Base-by-base conservation (phyloP, 2,888 invertebrate genomes). In the Griposia aprilina region DNA sequence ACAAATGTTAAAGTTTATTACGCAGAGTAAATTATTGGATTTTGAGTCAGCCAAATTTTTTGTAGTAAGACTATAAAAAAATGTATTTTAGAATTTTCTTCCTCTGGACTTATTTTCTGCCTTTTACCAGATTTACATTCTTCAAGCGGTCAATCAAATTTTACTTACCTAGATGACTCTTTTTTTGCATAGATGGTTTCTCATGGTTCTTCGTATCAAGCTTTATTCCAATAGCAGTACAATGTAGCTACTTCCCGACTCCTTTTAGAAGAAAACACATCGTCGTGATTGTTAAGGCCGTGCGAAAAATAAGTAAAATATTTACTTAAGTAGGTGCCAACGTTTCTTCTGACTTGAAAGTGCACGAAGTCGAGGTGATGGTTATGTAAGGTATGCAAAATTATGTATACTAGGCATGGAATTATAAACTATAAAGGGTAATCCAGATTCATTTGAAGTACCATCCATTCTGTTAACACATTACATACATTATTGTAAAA, bases 1-100 rank as follows among this genome's bases (percentile, higher is more conserved):
- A 68, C 71, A 84, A 75, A 74, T 67, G 30, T 71, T 71, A 50
- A 69, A 76, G 60, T 75, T 82, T 72, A 65, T 67, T n/a, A 45
- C 50, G 30, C 17, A 17, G 7, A 30, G 50, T 60, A 55, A 63
- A 62, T 65, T 50, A 30, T 15, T 59, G 20, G 2, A n/a, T 36
- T 36, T 36, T 20, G 1, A 45, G 60, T 69, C 2, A 41, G 48
- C 66, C 10, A 13, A 23, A 2, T 26, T 15, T 62, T 45, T 73
- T 13, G 17, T 48, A 17, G 8, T 26, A 20, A 45, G 30, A n/a
- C 17, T 1, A 55, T 68, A 26, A 11, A 8, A 63, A 72, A 30
- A 7, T 20, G 17, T 41, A 41, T 55, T 73, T 6, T 0, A 36
- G 0, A 13, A 11, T 15, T n/a, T 52, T 8, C 6, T 48, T 11